Conservation (phyloP, 2,797 vertebrate species). For the Cyprinodon diabolis region DNA sequence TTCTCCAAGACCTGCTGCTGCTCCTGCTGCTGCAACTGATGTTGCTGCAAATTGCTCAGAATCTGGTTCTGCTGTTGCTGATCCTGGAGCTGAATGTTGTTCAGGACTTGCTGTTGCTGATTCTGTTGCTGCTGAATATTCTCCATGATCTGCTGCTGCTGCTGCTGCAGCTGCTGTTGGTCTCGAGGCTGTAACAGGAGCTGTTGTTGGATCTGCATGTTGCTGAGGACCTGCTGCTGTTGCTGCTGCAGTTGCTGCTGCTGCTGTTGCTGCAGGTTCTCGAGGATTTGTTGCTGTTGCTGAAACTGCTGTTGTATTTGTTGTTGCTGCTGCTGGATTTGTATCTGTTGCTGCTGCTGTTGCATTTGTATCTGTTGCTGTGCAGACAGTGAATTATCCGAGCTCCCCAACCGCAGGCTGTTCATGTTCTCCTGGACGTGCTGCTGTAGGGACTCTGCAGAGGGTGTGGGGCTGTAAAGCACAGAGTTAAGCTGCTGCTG, state of each 20-base stretch:
- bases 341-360: conserved; percentile 72
- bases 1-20: conserved; percentile 82
- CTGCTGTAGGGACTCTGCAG: conserved; percentile 85
- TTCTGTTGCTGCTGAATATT: conserved; percentile 81
- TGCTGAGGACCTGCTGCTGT: conserved; percentile 80
- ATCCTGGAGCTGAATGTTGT: conserved; percentile 74
- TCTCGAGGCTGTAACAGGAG: conserved; percentile 72
- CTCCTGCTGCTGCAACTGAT: conserved; percentile 78
- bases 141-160: conserved; percentile 81
- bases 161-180: conserved; percentile 77
- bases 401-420: conserved; percentile 87
- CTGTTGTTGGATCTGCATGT: conserved; percentile 80
- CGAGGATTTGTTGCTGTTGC: conserved; percentile 72
- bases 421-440: conserved; percentile 95
- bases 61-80: conserved; percentile 76
- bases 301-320: conserved; percentile 65
- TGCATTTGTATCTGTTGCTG: conserved; percentile 79
- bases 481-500: conserved; percentile 91
- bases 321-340: conserved; percentile 64
- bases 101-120: conserved; percentile 79
- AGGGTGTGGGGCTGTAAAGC: conserved; percentile 89
- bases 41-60: conserved; percentile 73
- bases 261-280: conserved; percentile 64
- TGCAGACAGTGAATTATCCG: conserved; percentile 83
- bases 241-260: conserved; percentile 64